Evolutionary conservation across 2,113 vertebrate species (phyloP), one percentile per base, ranked within the genome.

Genomic region (Megaleporinus macrocephalus): DNA sequence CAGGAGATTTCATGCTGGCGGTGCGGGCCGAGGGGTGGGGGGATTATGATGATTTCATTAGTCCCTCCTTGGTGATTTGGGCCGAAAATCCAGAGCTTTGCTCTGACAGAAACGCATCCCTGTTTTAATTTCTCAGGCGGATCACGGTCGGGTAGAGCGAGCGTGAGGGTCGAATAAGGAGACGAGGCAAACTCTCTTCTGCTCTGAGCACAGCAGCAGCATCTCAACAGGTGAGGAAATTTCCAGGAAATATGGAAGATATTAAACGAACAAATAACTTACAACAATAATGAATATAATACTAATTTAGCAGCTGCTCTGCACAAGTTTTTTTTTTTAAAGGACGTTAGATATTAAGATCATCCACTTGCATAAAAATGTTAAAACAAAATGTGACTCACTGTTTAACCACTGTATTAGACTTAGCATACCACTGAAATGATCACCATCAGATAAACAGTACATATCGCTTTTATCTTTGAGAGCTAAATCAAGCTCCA

Each of bases 21-120:
- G 81, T 82, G 82, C 63, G 71, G 87, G 41, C 49, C 4, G 83
- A 36, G 47, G 55, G 83, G 81, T 80, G 84, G 62, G 68, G 85
- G 90, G 88, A 91, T 90, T 90, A 91, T 84, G 83, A 88, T 93
- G 86, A 92, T 91, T 93, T 93, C 86, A 93, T 91, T 92, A 90
- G 83, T 83, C 77, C 12, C 84, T 91, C 87, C 85, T 90, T 83
- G 84, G 89, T 79, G 87, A 91, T 87, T 90, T 90, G 72, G 61
- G 70, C 85, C 76, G 83, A 85, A 90, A 93, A 90, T 85, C 87
- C 88, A 68, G 68, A 86, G 83, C 89, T 92, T 90, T 91, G 62
- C 74, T 44, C 73, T 78, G 81, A 84, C 68, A 74, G 76, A 83
- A 86, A 84, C 69, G 78, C 79, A 76, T 81, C 81, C 71, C 59